Evolutionary conservation across 2,888 invertebrate genomes (phyloP).

Genomic region (Apocheima hispidaria): DNA sequence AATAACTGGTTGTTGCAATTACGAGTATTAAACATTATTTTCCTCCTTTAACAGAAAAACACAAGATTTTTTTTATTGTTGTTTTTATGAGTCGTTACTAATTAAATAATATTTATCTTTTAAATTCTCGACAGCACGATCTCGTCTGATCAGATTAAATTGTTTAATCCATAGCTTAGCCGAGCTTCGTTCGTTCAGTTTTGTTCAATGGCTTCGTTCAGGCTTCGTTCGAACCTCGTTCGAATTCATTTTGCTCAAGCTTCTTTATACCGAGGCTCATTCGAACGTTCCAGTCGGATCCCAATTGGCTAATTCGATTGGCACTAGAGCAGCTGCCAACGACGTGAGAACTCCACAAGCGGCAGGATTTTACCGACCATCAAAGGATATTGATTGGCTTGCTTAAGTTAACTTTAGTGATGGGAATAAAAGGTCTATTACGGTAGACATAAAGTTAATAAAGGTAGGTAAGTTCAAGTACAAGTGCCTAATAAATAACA

Average conservation of each 20-base stretch:
- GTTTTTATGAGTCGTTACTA: too few relatives aligned
- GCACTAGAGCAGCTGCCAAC: slow-evolving; percentile 73
- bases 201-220: neutral
- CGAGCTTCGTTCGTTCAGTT: slow-evolving; percentile 39
- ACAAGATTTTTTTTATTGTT: too few relatives aligned
- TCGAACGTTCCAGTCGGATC: slow-evolving; percentile 55
- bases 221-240: slow-evolving; percentile 2
- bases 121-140: too few relatives aligned
- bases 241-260: slow-evolving; percentile 1
- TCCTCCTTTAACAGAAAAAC: too few relatives aligned
- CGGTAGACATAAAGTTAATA: neutral
- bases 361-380: slow-evolving; percentile 63
- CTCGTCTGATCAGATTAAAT: slow-evolving; percentile 57
- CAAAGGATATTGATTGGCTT: slow-evolving; percentile 65
- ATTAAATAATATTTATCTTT: too few relatives aligned
- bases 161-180: slow-evolving; percentile 74
- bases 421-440: slow-evolving; percentile 1
- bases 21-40: too few relatives aligned
- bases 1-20: too few relatives aligned
- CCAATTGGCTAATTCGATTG: slow-evolving; percentile 82
- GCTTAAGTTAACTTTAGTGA: slow-evolving; percentile 30
- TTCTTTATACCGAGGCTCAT: slow-evolving; percentile 41
- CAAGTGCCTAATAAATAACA: too few relatives aligned
- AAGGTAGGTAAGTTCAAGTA: neutral
- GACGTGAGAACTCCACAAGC: slow-evolving; percentile 76